A percentile compares a stretch with the other conserved stretches of the same genome.
Conservation (phyloP, 2,888 invertebrate species). For the Perizoma affinitatum region DNA sequence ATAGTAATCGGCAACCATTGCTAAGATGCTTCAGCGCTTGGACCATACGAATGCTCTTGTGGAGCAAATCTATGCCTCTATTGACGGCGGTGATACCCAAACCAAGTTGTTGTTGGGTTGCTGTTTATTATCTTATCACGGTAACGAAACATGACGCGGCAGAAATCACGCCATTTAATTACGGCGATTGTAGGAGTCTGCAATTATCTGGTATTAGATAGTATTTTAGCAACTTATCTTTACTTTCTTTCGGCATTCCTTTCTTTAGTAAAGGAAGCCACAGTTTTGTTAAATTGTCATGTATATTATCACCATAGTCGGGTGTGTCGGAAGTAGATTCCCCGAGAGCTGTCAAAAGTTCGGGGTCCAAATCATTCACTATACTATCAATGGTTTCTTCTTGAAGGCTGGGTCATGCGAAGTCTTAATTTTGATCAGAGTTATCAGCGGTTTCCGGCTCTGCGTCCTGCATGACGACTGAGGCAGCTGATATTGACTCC, state of each 20-base stretch:
- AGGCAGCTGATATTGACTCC: too few relatives aligned
- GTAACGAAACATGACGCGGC: conserved; percentile 15
- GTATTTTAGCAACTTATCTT: conserved; percentile 18
- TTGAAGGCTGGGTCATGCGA: too few relatives aligned
- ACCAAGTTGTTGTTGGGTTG: too few relatives aligned
- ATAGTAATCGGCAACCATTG: conserved; percentile 9
- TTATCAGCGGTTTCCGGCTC: too few relatives aligned
- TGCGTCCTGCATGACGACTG: too few relatives aligned
- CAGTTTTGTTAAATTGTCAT: neutral
- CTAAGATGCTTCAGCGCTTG: conserved; percentile 8
- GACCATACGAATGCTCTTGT: conserved; percentile 1
- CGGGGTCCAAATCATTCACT: too few relatives aligned
- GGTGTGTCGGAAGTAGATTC: neutral
- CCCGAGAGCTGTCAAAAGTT: too few relatives aligned
- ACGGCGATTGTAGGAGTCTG: conserved; percentile 28
- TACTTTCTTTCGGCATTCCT: neutral
- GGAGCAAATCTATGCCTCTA: too few relatives aligned
- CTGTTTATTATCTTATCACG: neutral
- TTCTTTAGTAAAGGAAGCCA: neutral
- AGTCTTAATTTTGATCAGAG: too few relatives aligned
- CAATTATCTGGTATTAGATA: conserved; percentile 25
- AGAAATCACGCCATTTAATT: conserved; percentile 28
- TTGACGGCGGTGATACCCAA: too few relatives aligned
- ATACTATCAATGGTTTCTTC: too few relatives aligned
- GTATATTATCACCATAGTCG: neutral